These are phyloP conservation scores for Cepaea nemoralis DNA, from an alignment of 1,140 invertebrate genomes.

Conservation along the genomic window DNA sequence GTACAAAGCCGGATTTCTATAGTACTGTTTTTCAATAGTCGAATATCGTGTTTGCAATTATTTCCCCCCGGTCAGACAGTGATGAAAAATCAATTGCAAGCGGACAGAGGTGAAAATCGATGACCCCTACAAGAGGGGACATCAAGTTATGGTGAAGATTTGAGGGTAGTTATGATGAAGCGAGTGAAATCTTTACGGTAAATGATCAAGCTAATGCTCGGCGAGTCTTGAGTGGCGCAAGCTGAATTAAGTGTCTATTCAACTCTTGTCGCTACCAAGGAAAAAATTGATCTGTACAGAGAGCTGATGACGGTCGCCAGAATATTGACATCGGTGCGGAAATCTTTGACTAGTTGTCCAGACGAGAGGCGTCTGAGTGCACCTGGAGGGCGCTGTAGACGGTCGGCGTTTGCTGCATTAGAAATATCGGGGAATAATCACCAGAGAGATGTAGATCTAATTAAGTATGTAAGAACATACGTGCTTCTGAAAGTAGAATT, in stretches of 20 bases:
- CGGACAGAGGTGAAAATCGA: not conserved
- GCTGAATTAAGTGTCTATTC: constrained; percentile 9
- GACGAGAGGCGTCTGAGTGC: constrained; percentile 1
- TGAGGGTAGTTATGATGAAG: not conserved
- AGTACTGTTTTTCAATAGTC: not conserved
- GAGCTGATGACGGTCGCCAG: not conserved
- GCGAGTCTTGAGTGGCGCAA: not conserved
- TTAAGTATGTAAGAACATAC: not conserved
- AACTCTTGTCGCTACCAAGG: not conserved
- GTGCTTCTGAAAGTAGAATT: not conserved
- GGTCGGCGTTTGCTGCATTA: not conserved
- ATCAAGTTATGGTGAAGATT: not conserved
- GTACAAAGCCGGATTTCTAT: not conserved
- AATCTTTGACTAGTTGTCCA: not conserved
- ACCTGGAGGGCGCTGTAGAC: not conserved
- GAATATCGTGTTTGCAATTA: not conserved
- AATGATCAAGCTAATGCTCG: constrained; percentile 1
- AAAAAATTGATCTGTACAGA: not conserved
- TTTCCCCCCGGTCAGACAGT: constrained; percentile 1
- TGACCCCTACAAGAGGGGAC: not conserved
- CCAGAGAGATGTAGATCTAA: not conserved
- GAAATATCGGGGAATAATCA: not conserved
- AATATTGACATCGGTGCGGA: not conserved
- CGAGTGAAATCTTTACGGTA: not conserved
- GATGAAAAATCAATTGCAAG: not conserved